Percentiles rank a stretch among this genome's conserved stretches.
Evolutionary conservation across 2,888 invertebrate species (phyloP).

Genomic region (Agrotis segetum): DNA sequence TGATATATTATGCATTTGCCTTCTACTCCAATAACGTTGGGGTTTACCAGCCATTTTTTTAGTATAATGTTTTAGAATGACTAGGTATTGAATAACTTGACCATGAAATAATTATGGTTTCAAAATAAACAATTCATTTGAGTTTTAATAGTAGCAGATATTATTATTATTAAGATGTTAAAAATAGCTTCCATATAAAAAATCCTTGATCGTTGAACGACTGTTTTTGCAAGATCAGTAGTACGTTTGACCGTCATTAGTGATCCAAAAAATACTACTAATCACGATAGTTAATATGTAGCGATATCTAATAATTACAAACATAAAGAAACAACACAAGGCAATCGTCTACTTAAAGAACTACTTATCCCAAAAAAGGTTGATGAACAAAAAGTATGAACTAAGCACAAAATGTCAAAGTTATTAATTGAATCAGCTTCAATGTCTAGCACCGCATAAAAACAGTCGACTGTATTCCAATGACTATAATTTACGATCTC

Average conservation of each 20-base stretch:
- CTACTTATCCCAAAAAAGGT: slow-evolving; percentile 30
- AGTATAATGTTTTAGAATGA: too few relatives aligned
- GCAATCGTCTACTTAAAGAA: slow-evolving; percentile 30
- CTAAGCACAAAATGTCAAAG: slow-evolving; percentile 62
- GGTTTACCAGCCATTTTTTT: too few relatives aligned
- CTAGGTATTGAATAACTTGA: too few relatives aligned
- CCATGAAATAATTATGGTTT: too few relatives aligned
- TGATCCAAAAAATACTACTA: background rate
- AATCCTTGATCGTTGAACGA: background rate
- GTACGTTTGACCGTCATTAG: background rate
- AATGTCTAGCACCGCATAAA: slow-evolving; percentile 74
- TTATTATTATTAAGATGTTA: too few relatives aligned
- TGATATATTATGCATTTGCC: too few relatives aligned
- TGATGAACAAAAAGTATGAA: slow-evolving; percentile 39
- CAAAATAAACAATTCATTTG: too few relatives aligned
- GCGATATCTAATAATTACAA: slow-evolving; percentile 16
- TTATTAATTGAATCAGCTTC: slow-evolving; percentile 80
- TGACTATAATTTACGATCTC: slow-evolving; percentile 79
- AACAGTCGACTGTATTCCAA: slow-evolving; percentile 69
- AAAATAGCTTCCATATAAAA: background rate
- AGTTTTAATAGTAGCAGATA: too few relatives aligned
- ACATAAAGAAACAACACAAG: slow-evolving; percentile 14
- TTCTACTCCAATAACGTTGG: too few relatives aligned
- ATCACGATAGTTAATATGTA: slow-evolving; percentile 16
- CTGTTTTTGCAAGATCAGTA: background rate